These are phyloP conservation scores for Augochlorella aurata DNA, from an alignment of 2,888 invertebrate genomes.

Conservation along the genomic window DNA sequence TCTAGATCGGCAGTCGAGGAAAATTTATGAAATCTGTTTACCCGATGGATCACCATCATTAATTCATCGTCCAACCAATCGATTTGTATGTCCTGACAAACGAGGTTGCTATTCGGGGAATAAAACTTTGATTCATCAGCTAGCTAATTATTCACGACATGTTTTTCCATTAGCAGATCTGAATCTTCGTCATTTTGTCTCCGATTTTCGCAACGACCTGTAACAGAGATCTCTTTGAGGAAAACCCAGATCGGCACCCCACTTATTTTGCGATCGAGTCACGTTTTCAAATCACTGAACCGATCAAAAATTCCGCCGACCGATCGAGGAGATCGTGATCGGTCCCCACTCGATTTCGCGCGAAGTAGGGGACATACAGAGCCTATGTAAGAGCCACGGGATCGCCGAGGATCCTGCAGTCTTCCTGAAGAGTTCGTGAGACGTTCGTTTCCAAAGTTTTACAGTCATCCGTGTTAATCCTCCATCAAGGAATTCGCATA, in stretches of 20 bases:
- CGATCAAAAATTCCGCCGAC: conserved; percentile 23
- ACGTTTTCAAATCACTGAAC: neutral
- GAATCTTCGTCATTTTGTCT: neutral
- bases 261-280: neutral
- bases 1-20: neutral
- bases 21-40: neutral
- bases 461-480: neutral
- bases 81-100: conserved; percentile 28
- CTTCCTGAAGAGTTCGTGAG: conserved; percentile 46
- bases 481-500: neutral
- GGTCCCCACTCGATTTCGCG: conserved; percentile 55
- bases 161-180: neutral
- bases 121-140: neutral
- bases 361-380: conserved; percentile 61
- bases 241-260: neutral
- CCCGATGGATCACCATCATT: neutral
- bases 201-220: neutral
- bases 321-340: conserved; percentile 18
- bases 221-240: neutral
- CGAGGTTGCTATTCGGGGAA: neutral
- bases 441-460: conserved; percentile 1
- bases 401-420: conserved; percentile 70
- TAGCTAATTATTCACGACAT: neutral
- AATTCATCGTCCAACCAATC: conserved; percentile 26
- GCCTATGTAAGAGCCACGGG: conserved; percentile 72